phyloP scores from a whole-genome alignment of 2,888 invertebrate genomes.

The Agapetus fuscipes region DNA sequence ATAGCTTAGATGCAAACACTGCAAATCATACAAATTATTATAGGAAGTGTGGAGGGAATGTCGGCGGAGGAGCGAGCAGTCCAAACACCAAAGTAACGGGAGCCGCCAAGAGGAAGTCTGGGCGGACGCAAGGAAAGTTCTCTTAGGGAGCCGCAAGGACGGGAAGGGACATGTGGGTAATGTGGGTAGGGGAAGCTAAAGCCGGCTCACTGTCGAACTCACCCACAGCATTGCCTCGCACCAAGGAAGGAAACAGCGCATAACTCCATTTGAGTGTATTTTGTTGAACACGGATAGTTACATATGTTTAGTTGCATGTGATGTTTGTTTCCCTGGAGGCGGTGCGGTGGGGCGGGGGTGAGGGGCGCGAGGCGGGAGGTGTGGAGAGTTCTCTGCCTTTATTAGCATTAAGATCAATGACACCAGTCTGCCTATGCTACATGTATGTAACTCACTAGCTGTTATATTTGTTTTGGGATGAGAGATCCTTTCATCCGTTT shows the following conservation, averaged over 20 bases:
- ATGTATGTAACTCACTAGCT: slow-evolving; percentile 10
- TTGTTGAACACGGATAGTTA: no score
- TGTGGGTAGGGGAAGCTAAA: no score
- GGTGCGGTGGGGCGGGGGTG: not conserved
- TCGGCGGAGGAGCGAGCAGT: slow-evolving; percentile 33
- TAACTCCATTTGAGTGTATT: no score
- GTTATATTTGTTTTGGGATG: slow-evolving; percentile 7
- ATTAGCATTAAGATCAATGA: slow-evolving; percentile 18
- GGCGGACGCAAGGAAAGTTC: slow-evolving; percentile 23
- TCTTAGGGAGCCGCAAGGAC: not conserved
- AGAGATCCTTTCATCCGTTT: not conserved
- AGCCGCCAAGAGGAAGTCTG: slow-evolving; percentile 37
- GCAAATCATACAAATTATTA: slow-evolving; percentile 23
- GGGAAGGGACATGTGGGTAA: no score
- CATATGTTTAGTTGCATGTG: no score
- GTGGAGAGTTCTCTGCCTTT: slow-evolving; percentile 14
- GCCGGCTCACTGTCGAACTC: no score
- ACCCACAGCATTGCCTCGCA: no score
- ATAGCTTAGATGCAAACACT: slow-evolving; percentile 19
- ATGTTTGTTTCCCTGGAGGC: no score
- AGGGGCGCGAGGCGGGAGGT: not conserved
- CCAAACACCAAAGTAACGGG: slow-evolving; percentile 33
- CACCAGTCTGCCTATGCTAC: slow-evolving; percentile 21
- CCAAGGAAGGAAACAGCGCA: no score
- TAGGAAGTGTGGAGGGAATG: slow-evolving; percentile 23